A percentile compares a stretch with the other conserved stretches of the same genome.
Evolutionary conservation across 1,140 invertebrate genomes (phyloP).

Genomic region (Penaeus vannamei): DNA sequence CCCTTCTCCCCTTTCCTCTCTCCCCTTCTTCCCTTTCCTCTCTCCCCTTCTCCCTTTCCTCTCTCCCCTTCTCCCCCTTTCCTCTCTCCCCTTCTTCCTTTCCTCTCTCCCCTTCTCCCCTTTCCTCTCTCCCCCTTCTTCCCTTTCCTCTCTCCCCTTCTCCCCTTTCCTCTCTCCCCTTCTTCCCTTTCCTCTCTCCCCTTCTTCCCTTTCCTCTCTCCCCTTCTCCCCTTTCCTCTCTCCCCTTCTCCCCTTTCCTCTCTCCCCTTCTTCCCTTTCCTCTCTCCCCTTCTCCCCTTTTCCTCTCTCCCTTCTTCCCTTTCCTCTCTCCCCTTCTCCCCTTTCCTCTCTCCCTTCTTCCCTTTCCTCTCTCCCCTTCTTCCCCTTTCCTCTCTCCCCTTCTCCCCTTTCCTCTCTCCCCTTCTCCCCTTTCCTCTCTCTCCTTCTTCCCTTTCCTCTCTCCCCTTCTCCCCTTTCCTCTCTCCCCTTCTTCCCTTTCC

Average conservation of each 20-base stretch:
- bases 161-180: background rate
- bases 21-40: too few species aligned
- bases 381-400: background rate
- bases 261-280: background rate
- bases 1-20: background rate
- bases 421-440: background rate
- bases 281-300: conserved; percentile 2
- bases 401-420: background rate
- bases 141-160: background rate
- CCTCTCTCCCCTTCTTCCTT: conserved; percentile 2
- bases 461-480: too few species aligned
- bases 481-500: too few species aligned
- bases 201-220: too few species aligned
- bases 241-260: background rate
- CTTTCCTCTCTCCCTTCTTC: background rate
- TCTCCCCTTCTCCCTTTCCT: too few species aligned
- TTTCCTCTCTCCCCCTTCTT: background rate
- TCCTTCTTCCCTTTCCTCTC: too few species aligned
- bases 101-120: background rate
- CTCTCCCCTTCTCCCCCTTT: conserved; percentile 2
- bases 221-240: conserved; percentile 2
- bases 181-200: background rate
- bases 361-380: background rate
- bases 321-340: conserved; percentile 1
- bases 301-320: conserved; percentile 1